phyloP scores from a whole-genome alignment of 2,113 vertebrate genomes.

The Chloroceryle aenea region DNA sequence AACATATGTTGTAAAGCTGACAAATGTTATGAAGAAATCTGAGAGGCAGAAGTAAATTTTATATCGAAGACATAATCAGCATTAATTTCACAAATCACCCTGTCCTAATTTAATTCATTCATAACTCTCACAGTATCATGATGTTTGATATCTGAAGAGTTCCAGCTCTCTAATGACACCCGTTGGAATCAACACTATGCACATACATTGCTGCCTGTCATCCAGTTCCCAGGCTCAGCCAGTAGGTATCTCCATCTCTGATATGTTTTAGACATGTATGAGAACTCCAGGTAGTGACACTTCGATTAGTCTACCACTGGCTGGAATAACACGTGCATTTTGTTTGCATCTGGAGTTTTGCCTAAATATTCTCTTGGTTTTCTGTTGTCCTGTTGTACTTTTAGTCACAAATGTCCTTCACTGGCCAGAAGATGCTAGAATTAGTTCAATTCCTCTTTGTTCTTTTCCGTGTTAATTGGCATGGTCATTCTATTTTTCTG shows the following conservation, averaged over 20 bases:
- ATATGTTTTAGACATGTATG: not conserved
- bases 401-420: not conserved
- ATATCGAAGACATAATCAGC: not conserved
- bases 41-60: not conserved
- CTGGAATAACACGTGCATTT: not conserved
- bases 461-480: not conserved
- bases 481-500: not conserved
- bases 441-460: not conserved
- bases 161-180: not conserved
- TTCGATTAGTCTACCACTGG: not conserved
- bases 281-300: not conserved
- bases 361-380: not conserved
- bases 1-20: not conserved
- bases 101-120: not conserved
- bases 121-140: not conserved
- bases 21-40: not conserved
- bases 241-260: not conserved
- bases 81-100: not conserved
- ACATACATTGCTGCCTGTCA: no score
- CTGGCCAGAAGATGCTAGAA: not conserved
- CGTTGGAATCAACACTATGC: not conserved
- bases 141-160: not conserved
- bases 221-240: not conserved
- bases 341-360: not conserved
- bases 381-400: not conserved